Evolutionary conservation across 1,140 invertebrate species (phyloP).

Genomic region (Psilanteris sp.): DNA sequence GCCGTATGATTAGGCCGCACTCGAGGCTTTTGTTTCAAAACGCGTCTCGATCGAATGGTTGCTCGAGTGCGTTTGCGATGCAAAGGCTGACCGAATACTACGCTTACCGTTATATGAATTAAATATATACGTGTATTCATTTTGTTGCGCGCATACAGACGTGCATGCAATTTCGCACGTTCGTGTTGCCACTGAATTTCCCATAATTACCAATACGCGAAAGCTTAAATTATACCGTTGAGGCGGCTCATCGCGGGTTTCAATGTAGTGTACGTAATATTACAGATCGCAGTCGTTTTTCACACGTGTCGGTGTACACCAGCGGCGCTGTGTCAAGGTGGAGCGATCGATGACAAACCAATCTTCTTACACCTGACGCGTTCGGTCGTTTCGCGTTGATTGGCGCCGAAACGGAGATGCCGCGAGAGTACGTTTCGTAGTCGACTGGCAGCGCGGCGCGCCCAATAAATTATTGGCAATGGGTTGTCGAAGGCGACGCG

Average conservation of each 20-base stretch:
- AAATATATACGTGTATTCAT: slow-evolving; percentile 42
- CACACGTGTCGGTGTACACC: slow-evolving; percentile 42
- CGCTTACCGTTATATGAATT: slow-evolving; percentile 37
- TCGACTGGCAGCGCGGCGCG: too few relatives aligned
- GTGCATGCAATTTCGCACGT: slow-evolving; percentile 44
- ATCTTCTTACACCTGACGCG: slow-evolving; percentile 63
- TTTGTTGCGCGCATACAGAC: slow-evolving; percentile 10
- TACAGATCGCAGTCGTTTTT: slow-evolving; percentile 37
- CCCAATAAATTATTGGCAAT: too few relatives aligned
- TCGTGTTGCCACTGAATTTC: slow-evolving; percentile 43
- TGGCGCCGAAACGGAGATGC: too few relatives aligned
- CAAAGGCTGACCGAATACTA: slow-evolving; percentile 8
- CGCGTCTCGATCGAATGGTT: slow-evolving; percentile 4
- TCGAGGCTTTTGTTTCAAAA: too few relatives aligned
- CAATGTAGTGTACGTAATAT: slow-evolving; percentile 44
- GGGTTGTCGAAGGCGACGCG: neutral
- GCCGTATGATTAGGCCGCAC: too few relatives aligned
- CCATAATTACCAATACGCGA: slow-evolving; percentile 48
- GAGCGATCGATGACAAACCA: slow-evolving; percentile 64
- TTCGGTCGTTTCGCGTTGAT: slow-evolving; percentile 7
- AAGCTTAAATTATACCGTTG: slow-evolving; percentile 29
- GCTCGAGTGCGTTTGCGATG: slow-evolving; percentile 1
- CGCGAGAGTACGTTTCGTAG: too few relatives aligned
- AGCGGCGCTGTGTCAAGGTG: slow-evolving; percentile 44
- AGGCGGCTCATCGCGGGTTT: slow-evolving; percentile 40